phyloP scores from a whole-genome alignment of 2,113 vertebrate genomes.

The Tonatia bakeri region DNA sequence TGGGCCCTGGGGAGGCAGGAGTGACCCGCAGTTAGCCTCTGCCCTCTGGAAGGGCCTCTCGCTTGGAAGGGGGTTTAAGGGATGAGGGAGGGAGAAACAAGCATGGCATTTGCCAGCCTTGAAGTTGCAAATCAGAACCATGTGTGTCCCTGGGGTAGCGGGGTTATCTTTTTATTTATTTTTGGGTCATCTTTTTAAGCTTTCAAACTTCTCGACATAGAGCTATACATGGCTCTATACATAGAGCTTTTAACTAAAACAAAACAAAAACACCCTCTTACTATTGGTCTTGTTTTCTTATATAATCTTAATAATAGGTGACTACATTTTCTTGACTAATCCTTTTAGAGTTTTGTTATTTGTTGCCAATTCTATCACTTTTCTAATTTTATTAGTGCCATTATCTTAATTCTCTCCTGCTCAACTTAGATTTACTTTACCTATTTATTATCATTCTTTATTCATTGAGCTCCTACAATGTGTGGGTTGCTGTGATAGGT shows the following conservation, averaged over 20 bases:
- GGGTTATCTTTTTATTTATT: background rate
- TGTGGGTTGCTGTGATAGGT: background rate
- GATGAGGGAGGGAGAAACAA: background rate
- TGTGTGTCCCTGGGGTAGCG: background rate
- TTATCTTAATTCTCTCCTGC: background rate
- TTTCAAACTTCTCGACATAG: background rate
- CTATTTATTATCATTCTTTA: background rate
- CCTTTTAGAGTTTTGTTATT: background rate
- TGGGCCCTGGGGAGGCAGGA: background rate
- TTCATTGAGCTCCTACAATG: background rate
- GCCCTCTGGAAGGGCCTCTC: background rate
- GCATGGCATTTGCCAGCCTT: background rate
- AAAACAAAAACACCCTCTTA: background rate
- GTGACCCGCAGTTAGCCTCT: background rate
- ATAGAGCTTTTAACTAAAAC: conserved; percentile 25
- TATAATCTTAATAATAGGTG: background rate
- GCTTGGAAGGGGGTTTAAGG: background rate
- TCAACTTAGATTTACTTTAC: background rate
- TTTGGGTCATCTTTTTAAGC: background rate
- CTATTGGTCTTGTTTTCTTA: conserved; percentile 20
- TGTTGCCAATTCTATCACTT: background rate
- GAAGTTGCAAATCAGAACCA: background rate
- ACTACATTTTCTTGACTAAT: conserved; percentile 18
- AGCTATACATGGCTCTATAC: background rate
- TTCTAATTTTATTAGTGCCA: conserved; percentile 14